These are phyloP conservation scores for Eciton burchellii DNA, from an alignment of 1,140 invertebrate species.

Conservation along the genomic window DNA sequence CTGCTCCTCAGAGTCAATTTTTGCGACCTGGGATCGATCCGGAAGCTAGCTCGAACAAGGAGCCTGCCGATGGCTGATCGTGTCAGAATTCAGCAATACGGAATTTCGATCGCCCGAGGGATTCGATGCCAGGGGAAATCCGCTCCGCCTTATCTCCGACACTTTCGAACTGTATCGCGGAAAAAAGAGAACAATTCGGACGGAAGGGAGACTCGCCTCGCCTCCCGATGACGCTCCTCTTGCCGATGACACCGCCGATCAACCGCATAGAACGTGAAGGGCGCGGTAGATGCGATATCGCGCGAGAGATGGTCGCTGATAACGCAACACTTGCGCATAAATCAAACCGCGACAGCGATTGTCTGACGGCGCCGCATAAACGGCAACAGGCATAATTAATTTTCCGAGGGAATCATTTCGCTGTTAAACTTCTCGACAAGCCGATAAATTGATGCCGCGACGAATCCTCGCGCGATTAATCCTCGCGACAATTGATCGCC, in stretches of 20 bases:
- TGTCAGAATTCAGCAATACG: slow-evolving; percentile 10
- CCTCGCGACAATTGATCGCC: slow-evolving; percentile 64
- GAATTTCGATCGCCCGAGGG: slow-evolving; percentile 16
- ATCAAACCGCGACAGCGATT: slow-evolving; percentile 47
- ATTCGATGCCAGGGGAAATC: background rate
- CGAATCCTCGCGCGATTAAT: slow-evolving; percentile 64
- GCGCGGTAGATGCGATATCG: background rate
- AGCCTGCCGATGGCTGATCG: background rate
- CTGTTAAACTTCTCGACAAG: slow-evolving; percentile 54
- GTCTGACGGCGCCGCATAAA: slow-evolving; percentile 20
- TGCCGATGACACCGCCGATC: too few species aligned
- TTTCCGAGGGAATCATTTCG: slow-evolving; percentile 49
- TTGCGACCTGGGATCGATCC: slow-evolving; percentile 23
- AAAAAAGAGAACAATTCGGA: too few species aligned
- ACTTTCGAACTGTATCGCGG: too few species aligned
- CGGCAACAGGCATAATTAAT: slow-evolving; percentile 49
- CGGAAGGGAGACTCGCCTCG: too few species aligned
- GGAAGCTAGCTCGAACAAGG: slow-evolving; percentile 13
- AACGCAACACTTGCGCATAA: slow-evolving; percentile 14
- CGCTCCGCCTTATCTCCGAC: too few species aligned
- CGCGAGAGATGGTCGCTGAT: background rate
- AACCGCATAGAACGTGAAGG: too few species aligned
- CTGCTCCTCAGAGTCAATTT: too few species aligned
- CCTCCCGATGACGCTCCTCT: too few species aligned
- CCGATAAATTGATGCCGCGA: slow-evolving; percentile 56